Evolutionary conservation across 2,797 vertebrate genomes (phyloP).

Genomic region (Anas bahamensis): DNA sequence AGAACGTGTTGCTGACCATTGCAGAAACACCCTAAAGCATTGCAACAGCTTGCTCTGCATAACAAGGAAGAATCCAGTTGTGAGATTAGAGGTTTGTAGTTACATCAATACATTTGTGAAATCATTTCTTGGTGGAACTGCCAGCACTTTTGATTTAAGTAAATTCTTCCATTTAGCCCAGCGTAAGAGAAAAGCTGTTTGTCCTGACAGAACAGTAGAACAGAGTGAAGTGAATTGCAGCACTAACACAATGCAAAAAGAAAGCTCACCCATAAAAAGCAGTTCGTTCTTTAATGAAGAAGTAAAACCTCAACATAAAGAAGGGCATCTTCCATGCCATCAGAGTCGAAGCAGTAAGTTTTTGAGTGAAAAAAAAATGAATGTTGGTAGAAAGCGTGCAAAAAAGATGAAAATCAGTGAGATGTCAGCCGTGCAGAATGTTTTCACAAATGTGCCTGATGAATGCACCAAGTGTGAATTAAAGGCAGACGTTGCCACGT

Average conservation of each 20-base stretch:
- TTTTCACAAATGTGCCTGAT: background rate
- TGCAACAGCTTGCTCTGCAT: conserved; percentile 21
- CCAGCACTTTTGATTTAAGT: conserved; percentile 33
- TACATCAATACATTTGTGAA: conserved; percentile 56
- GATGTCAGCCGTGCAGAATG: background rate
- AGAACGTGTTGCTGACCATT: conserved; percentile 21
- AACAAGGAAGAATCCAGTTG: conserved; percentile 61
- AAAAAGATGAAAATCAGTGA: conserved; percentile 65
- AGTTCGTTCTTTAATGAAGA: conserved; percentile 2
- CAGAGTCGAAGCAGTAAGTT: conserved; percentile 42
- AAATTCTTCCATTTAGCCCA: conserved; percentile 18
- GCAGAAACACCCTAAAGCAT: background rate
- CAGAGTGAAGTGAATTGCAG: background rate
- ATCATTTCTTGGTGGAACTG: conserved; percentile 39
- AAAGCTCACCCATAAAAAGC: background rate
- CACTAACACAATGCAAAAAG: conserved; percentile 4
- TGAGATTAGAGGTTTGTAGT: conserved; percentile 56
- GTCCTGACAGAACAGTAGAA: conserved; percentile 12
- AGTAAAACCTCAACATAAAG: conserved; percentile 26
- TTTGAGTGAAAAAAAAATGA: conserved; percentile 6
- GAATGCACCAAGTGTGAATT: background rate
- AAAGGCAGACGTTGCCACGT: conserved; percentile 4
- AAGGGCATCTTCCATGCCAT: conserved; percentile 29
- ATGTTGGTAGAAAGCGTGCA: conserved; percentile 37
- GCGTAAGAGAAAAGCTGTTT: conserved; percentile 31